Percentiles rank a stretch among this genome's conserved stretches.
Conservation (phyloP, 2,797 vertebrate genomes). For the Sebastes ruberrimus region DNA sequence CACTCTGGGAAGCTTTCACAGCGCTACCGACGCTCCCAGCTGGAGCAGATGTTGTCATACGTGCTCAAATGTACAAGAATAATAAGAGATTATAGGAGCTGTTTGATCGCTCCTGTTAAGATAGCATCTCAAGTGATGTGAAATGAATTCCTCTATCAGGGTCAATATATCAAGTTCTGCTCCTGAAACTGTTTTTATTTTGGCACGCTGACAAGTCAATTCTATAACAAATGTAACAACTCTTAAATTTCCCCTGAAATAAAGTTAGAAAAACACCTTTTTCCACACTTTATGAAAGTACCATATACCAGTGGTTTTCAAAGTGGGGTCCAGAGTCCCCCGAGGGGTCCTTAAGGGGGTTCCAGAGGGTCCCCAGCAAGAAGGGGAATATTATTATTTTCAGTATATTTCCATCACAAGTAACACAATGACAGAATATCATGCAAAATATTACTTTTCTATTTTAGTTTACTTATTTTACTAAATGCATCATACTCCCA, state of each 20-base stretch:
- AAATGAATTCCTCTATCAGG: constrained; percentile 2
- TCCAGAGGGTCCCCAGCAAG: no score
- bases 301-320: neutral
- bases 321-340: no score
- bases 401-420: no score
- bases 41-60: constrained; percentile 55
- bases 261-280: neutral
- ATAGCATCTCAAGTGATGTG: constrained; percentile 15
- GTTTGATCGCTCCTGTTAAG: constrained; percentile 37
- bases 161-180: constrained; percentile 14
- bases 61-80: constrained; percentile 43
- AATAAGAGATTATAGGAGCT: constrained; percentile 41
- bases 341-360: no score
- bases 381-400: no score
- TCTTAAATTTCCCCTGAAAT: neutral
- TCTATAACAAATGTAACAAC: neutral
- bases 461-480: no score
- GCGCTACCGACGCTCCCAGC: constrained; percentile 51
- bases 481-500: no score
- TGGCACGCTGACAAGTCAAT: neutral
- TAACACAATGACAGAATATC: no score
- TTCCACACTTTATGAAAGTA: neutral
- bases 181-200: constrained; percentile 22
- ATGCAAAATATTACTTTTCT: no score
- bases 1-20: constrained; percentile 36